Evolutionary conservation across 2,888 invertebrate species (phyloP), one percentile per base, ranked within the genome.

Genomic region (Anagyrus pseudococci): DNA sequence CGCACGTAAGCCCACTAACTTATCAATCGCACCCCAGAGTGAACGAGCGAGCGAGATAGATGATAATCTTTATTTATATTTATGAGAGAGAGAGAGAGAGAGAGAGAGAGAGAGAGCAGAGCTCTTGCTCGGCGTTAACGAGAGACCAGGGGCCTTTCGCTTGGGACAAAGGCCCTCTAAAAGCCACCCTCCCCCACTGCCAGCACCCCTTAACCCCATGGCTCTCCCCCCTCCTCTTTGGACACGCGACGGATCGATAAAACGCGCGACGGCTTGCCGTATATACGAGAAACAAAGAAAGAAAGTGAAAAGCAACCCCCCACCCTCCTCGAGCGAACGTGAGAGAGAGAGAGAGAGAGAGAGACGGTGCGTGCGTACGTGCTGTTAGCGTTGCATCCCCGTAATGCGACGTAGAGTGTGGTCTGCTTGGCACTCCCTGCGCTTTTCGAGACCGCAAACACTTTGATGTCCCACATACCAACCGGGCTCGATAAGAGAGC

Each of bases 181-280:
- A n/a, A 37, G 33, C 33, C 33, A 13, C 33, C 29, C 29, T 29
- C 29, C 10, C 10, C 4, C 29, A n/a, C n/a, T n/a, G n/a, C n/a
- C n/a, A n/a, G n/a, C n/a, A n/a, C 29, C 29, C 29, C 10, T 29
- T 29, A 29, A 10, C 10, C 4, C 29, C 4, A 7, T 50, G 44
- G 43, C 25, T 20, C 33, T 41, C 33, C 25, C 37, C 19, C 37
- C 33, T 41, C 29, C 48, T 17, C 17, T 17, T 26, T 2, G 26
- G 7, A 3, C 44, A 10, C 26, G 19, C 47, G 4, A 2, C 15
- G 33, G 58, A 63, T 63, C 63, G 63, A 58, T 63, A 63, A 55
- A 50, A 54, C 25, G 25, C 25, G 25, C 41, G 54, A 8, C 23
- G 33, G 33, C 33, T 37, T 15, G 40, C 22, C 13, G 29, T 13